phyloP scores from a whole-genome alignment of 2,113 vertebrate species.

The Eulemur rufifrons region DNA sequence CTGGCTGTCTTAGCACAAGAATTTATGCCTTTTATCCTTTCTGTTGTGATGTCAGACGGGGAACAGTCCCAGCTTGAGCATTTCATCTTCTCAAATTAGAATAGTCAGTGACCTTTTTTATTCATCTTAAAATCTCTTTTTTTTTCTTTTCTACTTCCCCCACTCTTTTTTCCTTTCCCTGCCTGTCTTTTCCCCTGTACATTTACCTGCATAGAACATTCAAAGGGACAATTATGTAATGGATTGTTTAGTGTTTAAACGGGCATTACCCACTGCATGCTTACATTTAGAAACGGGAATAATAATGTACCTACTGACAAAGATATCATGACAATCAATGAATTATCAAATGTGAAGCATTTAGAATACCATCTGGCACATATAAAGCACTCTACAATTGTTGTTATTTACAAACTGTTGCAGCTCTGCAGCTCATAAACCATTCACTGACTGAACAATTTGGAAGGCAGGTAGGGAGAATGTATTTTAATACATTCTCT shows the following conservation, averaged over 20 bases:
- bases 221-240: background rate
- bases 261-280: background rate
- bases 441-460: background rate
- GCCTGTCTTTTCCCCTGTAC: background rate
- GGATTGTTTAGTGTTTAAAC: background rate
- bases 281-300: conserved; percentile 27
- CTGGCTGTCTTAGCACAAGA: background rate
- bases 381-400: background rate
- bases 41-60: background rate
- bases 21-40: conserved; percentile 17
- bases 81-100: conserved; percentile 14
- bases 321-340: background rate
- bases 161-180: background rate
- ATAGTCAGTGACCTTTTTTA: background rate
- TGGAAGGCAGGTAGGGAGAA: background rate
- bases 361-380: background rate
- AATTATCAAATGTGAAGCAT: background rate
- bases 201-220: conserved; percentile 32
- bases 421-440: background rate
- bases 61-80: background rate
- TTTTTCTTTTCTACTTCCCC: background rate
- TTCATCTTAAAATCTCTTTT: background rate
- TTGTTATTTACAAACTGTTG: background rate
- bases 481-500: background rate
- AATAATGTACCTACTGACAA: background rate